Base-by-base conservation (phyloP, 2,888 invertebrate species). In the Lasioglossum pauxillum region DNA sequence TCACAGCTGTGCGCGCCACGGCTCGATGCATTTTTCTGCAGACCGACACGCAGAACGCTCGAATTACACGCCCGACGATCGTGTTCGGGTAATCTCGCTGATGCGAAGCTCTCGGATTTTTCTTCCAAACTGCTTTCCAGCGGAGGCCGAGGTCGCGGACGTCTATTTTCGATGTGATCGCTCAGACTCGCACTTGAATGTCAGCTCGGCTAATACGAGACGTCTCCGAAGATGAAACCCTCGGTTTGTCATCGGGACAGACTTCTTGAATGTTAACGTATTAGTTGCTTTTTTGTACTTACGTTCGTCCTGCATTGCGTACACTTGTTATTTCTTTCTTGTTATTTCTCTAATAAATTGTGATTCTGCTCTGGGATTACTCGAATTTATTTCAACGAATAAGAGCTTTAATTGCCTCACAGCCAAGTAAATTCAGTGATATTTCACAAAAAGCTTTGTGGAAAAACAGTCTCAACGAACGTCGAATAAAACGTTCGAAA, bases 81-180 rank as follows among this genome's bases (percentile, higher is more conserved):
- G 77, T 60, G 82, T 75, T 76, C n/a, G 75, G 49, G 82, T 73
- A 67, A 77, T 82, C 78, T 67, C 49, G 80, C 31, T 23, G 64
- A 23, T 41, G 46, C 46, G 16, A 16, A 46, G 44, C 16, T n/a
- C 16, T n/a, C 10, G 31, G 53, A 71, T 16, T 44, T 69, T 57
- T 46, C 53, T n/a, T 31, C 41, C 14, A 14, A 31, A 23, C 8
- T 10, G 41, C 35, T 53, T 38, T 46, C 44, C 31, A 12, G 19
- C 10, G 23, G 19, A 27, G 41, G 19, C 27, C 16, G 27, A 19
- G 27, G 5, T 64, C 19, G 19, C 38, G 57, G 5, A 27, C 44
- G 10, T 31, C 31, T 73, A 73, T 73, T 73, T 49, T 49, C 1
- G 16, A 46, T 12, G 69, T 1, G 23, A 38, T 38, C 38, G 23